Evolutionary conservation across 2,797 vertebrate genomes (phyloP).

Genomic region (Coregonus suidteri): DNA sequence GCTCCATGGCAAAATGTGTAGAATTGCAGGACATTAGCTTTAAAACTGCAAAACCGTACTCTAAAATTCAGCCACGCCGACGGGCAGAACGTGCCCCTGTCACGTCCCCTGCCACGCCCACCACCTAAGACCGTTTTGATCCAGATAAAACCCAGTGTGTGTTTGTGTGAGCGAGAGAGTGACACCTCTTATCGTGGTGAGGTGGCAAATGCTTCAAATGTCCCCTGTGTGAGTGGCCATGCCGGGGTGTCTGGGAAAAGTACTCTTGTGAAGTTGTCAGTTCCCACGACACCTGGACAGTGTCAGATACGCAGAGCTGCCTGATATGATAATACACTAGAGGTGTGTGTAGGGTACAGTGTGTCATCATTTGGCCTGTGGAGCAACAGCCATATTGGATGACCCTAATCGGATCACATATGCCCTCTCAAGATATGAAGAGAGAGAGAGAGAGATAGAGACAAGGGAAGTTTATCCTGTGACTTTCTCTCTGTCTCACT

Average conservation of each 20-base stretch:
- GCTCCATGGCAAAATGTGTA: too few relatives aligned
- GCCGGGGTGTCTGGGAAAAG: constrained; percentile 35
- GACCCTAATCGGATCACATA: background rate
- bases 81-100: too few relatives aligned
- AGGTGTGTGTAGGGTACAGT: background rate
- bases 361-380: background rate
- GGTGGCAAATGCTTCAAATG: constrained; percentile 60
- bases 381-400: background rate
- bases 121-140: too few relatives aligned
- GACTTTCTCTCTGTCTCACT: constrained; percentile 15
- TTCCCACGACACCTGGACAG: constrained; percentile 31
- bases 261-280: constrained; percentile 24
- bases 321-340: constrained; percentile 28
- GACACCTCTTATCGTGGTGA: too few relatives aligned
- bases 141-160: too few relatives aligned
- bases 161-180: too few relatives aligned
- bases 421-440: background rate
- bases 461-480: background rate
- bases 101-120: too few relatives aligned
- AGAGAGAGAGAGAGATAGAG: background rate
- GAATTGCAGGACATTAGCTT: too few relatives aligned
- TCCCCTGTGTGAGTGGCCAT: constrained; percentile 39
- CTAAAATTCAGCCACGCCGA: too few relatives aligned
- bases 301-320: constrained; percentile 23
- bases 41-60: too few relatives aligned